These are phyloP conservation scores for Cyprinodon tularosa DNA, from an alignment of 2,113 vertebrate species.

Conservation along the genomic window DNA sequence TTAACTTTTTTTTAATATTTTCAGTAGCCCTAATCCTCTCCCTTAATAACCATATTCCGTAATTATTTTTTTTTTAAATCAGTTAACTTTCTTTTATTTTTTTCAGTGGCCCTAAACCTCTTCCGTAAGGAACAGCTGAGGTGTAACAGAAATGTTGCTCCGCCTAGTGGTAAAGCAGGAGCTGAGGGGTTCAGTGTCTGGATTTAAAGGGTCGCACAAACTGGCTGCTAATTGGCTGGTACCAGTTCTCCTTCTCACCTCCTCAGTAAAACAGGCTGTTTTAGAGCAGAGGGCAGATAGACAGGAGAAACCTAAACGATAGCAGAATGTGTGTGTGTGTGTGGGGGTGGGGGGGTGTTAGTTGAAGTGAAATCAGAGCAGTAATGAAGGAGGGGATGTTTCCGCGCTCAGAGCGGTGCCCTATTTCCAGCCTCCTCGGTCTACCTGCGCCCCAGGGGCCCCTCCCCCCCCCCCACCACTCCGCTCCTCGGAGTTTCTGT, in stretches of 20 bases:
- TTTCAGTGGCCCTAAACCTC: no score
- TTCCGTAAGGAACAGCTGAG: neutral
- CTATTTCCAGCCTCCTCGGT: conserved; percentile 72
- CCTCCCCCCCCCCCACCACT: conserved; percentile 20
- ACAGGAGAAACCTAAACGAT: no score
- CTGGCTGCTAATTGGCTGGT: conserved; percentile 2
- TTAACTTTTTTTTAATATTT: no score
- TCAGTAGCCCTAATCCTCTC: no score
- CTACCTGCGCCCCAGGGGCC: conserved; percentile 71
- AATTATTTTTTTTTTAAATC: no score
- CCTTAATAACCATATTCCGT: no score
- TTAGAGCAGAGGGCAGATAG: neutral
- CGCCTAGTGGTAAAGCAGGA: conserved; percentile 69
- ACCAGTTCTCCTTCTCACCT: neutral
- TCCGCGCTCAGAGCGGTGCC: conserved; percentile 50
- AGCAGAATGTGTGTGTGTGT: neutral
- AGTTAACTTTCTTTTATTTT: no score
- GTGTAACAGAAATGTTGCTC: conserved; percentile 66
- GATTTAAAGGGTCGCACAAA: conserved; percentile 4
- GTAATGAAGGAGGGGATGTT: conserved; percentile 12
- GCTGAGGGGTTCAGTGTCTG: conserved; percentile 8
- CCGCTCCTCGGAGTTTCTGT: conserved; percentile 67
- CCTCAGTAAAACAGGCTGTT: neutral
- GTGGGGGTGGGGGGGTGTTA: neutral
- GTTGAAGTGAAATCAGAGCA: neutral